Percentiles rank a stretch among this genome's conserved stretches.
Evolutionary conservation across 2,888 invertebrate genomes (phyloP).

Genomic region (Epiblema foenella): DNA sequence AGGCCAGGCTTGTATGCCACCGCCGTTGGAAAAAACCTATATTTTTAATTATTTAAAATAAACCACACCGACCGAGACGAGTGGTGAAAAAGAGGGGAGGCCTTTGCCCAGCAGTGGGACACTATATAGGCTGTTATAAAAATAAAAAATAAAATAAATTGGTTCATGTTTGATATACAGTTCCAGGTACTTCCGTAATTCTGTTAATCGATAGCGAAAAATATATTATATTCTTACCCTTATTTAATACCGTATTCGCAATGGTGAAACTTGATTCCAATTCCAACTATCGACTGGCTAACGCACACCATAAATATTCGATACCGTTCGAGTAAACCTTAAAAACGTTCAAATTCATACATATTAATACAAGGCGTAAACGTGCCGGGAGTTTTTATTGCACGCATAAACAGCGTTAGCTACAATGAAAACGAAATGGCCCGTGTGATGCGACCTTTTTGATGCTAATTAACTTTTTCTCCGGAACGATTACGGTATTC

Average conservation of each 20-base stretch:
- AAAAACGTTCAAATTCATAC: conserved; percentile 68
- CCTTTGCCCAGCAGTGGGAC: too few relatives aligned
- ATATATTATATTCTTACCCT: too few relatives aligned
- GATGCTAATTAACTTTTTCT: conserved; percentile 61
- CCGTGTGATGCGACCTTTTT: conserved; percentile 62
- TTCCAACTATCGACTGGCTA: conserved; percentile 1
- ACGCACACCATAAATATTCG: neutral
- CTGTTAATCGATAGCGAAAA: neutral
- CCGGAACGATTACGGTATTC: conserved; percentile 44
- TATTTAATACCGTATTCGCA: neutral
- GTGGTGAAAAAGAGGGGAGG: too few relatives aligned
- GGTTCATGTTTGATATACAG: too few relatives aligned
- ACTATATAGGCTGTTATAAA: too few relatives aligned
- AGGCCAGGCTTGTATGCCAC: too few relatives aligned
- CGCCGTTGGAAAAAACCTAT: too few relatives aligned
- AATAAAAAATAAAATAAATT: too few relatives aligned
- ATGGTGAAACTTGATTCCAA: neutral
- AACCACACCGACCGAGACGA: too few relatives aligned
- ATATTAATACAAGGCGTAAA: conserved; percentile 67
- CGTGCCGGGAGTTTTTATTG: conserved; percentile 68
- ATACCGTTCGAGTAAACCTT: conserved; percentile 47
- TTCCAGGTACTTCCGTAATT: neutral
- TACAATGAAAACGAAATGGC: conserved; percentile 69
- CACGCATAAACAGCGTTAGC: conserved; percentile 63
- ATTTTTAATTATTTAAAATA: too few relatives aligned